Evolutionary conservation across 1,140 invertebrate species (phyloP), one percentile per base, ranked within the genome.

Genomic region (Diorhabda sublineata): DNA sequence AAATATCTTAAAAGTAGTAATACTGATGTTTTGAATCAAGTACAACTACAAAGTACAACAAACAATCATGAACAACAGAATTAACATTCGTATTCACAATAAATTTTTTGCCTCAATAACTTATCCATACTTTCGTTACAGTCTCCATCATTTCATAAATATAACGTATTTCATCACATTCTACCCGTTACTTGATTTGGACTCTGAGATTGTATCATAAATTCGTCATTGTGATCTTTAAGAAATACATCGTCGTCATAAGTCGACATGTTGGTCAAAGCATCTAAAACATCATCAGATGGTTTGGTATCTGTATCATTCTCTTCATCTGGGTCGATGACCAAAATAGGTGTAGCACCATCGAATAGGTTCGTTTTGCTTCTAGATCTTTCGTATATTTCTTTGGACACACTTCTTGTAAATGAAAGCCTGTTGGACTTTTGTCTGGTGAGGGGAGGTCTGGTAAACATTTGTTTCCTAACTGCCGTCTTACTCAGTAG

Each of bases 281-380:
- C 42, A 60, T 74, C 73, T 2, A 77, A 61, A 52, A 74, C 73
- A 67, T 74, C 71, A 52, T 74, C 72, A 56, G 74, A 73, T 11
- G 66, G 44, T 4, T 64, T 62, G 3, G 4, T 43, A 3, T 47
- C 47, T 8, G 63, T 71, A 62, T 81, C 78, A 11, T 71, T 71
- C 8, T 77, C 76, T 61, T 79, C 78, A 68, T 87, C 85, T 4
- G 73, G 73, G 57, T 87, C 85, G 3, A 85, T 81, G 2, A 90
- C 85, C 71, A 89, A 83, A 68, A 90, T 89, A 0, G 88, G 88
- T 4, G 88, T 89, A 9, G 87, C 88, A 0, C 88, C 88, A 75
- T 90, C 88, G 75, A 86, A 84, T 1, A 90, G 78, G 72, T 87
- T 88, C 9, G 85, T 83, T 72, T 86, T 87, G 4, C 84, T 86